Evolutionary conservation across 2,113 vertebrate species (phyloP).

Genomic region (Gymnorhina tibicen): DNA sequence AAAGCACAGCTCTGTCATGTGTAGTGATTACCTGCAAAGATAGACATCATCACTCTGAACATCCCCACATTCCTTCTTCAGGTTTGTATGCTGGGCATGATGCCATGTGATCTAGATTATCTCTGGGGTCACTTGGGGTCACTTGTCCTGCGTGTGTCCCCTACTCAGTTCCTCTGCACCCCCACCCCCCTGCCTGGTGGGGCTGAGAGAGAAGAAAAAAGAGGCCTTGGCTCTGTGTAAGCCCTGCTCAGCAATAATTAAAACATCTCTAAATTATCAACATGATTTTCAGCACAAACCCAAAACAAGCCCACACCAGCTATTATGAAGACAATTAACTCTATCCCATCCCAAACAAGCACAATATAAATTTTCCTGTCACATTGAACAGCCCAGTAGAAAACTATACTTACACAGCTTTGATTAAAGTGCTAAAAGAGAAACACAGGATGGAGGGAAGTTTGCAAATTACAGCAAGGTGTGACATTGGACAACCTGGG

Average conservation of each 20-base stretch:
- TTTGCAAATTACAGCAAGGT: background rate
- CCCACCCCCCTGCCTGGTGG: accelerated
- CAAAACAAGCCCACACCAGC: background rate
- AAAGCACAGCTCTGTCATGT: background rate
- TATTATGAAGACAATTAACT: background rate
- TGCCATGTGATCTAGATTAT: too few species aligned
- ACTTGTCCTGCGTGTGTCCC: background rate
- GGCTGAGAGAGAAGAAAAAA: background rate
- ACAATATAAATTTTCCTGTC: background rate
- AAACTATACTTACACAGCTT: background rate
- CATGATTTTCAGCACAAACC: background rate
- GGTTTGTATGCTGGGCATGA: background rate
- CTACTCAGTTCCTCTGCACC: too few species aligned
- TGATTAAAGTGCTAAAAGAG: background rate
- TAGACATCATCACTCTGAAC: background rate
- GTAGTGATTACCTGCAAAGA: background rate
- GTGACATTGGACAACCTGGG: background rate
- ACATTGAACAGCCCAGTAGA: background rate
- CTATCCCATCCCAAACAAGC: background rate
- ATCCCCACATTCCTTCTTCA: too few species aligned
- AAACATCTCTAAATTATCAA: background rate
- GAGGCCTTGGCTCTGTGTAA: background rate
- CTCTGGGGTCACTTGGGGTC: background rate
- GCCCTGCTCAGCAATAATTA: background rate
- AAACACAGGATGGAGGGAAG: background rate